Conservation (phyloP, 1,140 invertebrate species). For the Calephelis virginiensis region DNA sequence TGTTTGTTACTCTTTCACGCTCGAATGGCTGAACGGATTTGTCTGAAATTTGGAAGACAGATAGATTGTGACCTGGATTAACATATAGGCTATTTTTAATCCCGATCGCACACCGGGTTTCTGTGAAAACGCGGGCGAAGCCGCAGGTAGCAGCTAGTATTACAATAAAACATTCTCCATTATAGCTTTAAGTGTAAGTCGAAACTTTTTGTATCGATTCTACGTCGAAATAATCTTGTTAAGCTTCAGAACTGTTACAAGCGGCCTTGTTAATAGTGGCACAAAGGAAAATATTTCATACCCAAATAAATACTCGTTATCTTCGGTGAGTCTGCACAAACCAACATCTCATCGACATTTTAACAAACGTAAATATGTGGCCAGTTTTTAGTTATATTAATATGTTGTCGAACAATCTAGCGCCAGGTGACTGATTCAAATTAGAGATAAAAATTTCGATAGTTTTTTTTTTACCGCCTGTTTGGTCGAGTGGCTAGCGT, state of each 20-base stretch:
- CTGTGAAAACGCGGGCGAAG: too few relatives aligned
- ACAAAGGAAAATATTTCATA: not conserved
- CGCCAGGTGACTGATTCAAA: not conserved
- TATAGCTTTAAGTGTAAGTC: not conserved
- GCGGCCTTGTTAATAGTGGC: not conserved
- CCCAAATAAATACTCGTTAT: constrained; percentile 4
- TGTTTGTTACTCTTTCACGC: too few relatives aligned
- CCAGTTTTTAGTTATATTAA: not conserved
- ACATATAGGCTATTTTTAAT: too few relatives aligned
- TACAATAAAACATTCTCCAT: too few relatives aligned
- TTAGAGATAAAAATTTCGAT: too few relatives aligned
- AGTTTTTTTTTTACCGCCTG: too few relatives aligned
- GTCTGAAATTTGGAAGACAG: too few relatives aligned
- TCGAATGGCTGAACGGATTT: too few relatives aligned
- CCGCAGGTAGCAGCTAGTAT: too few relatives aligned
- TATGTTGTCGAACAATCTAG: not conserved
- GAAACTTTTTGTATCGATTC: not conserved
- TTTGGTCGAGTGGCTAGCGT: too few relatives aligned
- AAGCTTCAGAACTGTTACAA: not conserved
- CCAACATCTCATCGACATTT: not conserved
- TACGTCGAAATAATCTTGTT: not conserved
- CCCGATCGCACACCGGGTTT: too few relatives aligned
- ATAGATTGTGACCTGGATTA: too few relatives aligned
- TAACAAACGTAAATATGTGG: not conserved
- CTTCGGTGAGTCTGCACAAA: not conserved